phyloP scores from a whole-genome alignment of 2,797 vertebrate genomes.

The Spheniscus humboldti region DNA sequence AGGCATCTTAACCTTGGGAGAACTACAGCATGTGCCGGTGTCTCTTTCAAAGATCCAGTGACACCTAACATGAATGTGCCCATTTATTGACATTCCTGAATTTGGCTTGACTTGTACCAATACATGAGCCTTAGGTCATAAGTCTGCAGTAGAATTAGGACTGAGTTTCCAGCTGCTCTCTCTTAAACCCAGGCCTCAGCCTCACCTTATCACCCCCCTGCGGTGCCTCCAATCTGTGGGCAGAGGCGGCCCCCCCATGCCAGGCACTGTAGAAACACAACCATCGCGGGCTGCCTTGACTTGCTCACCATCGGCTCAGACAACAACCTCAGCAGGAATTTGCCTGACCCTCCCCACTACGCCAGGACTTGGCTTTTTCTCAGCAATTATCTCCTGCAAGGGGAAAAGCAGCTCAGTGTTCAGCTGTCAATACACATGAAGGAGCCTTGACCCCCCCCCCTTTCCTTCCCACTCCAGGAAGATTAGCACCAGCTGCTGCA shows the following conservation, averaged over 20 bases:
- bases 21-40: not conserved
- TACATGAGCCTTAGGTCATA: not conserved
- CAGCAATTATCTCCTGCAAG: not conserved
- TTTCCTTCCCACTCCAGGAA: not conserved
- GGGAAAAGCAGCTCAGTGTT: not conserved
- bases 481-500: not conserved
- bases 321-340: not conserved
- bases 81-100: not conserved
- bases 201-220: not conserved
- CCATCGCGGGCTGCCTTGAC: not conserved
- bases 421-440: not conserved
- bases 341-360: not conserved
- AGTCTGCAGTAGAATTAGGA: not conserved
- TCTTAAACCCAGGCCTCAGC: not conserved
- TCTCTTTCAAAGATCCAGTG: not conserved
- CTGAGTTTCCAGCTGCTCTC: not conserved
- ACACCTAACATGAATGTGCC: not conserved
- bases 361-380: not conserved
- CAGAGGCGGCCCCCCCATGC: not conserved
- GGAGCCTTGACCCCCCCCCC: not conserved
- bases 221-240: accelerated
- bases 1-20: not conserved
- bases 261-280: not conserved
- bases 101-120: not conserved
- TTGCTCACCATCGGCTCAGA: not conserved